A percentile compares a stretch with the other conserved stretches of the same genome.
Evolutionary conservation across 2,888 invertebrate genomes (phyloP).

Genomic region (Morinoia aosen): DNA sequence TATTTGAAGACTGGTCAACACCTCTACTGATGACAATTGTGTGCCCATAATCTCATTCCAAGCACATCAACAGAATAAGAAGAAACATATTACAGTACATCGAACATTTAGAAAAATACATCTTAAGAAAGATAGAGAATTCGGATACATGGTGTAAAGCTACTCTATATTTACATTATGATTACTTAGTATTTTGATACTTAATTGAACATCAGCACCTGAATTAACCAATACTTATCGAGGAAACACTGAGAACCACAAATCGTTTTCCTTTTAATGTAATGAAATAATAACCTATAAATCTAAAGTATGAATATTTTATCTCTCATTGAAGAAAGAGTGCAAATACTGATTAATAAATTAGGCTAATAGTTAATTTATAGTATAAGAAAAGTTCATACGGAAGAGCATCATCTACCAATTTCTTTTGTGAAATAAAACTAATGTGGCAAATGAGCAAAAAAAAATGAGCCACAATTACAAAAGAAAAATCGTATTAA

Average conservation of each 20-base stretch:
- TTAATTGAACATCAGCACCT: background rate
- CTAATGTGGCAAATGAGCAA: background rate
- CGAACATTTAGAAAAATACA: slow-evolving; percentile 51
- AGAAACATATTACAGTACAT: background rate
- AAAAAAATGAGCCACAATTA: too few species aligned
- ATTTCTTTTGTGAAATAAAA: background rate
- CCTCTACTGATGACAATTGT: background rate
- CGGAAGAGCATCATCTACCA: background rate
- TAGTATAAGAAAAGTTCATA: background rate
- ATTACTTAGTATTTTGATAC: slow-evolving; percentile 23
- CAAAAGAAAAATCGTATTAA: too few species aligned
- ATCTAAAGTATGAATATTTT: background rate
- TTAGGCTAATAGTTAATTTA: too few species aligned
- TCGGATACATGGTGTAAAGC: slow-evolving; percentile 31
- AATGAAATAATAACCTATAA: background rate
- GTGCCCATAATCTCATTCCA: background rate
- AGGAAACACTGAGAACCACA: background rate
- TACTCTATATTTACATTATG: background rate
- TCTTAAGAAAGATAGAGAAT: slow-evolving; percentile 49
- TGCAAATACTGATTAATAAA: too few species aligned
- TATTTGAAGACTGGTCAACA: background rate
- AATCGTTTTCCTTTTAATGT: background rate
- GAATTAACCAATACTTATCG: background rate
- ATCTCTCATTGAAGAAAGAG: background rate
- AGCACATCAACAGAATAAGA: background rate